phyloP scores from a whole-genome alignment of 2,888 invertebrate genomes.

The Synergus laeviventris region DNA sequence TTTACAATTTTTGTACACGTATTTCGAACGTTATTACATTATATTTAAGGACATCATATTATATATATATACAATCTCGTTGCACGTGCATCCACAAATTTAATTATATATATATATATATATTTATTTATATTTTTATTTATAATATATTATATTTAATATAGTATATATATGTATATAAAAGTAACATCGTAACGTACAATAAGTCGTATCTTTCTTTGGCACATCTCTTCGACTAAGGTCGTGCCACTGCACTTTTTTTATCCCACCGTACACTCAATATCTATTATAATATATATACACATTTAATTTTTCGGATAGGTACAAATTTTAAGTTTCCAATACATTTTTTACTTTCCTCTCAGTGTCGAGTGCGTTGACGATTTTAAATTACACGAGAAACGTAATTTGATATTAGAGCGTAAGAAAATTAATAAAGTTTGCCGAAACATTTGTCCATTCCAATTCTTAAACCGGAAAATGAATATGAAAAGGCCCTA shows the following conservation, averaged over 20 bases:
- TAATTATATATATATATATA: slow-evolving; percentile 49
- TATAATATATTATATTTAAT: slow-evolving; percentile 35
- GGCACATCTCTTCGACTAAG: slow-evolving; percentile 65
- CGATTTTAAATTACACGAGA: slow-evolving; percentile 59
- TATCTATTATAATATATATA: slow-evolving; percentile 30
- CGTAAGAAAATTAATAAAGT: too few species aligned
- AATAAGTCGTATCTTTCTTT: slow-evolving; percentile 63
- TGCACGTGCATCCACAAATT: slow-evolving; percentile 35
- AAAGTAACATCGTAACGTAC: slow-evolving; percentile 63
- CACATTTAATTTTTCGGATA: slow-evolving; percentile 8
- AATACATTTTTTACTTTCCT: slow-evolving; percentile 32
- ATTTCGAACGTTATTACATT: slow-evolving; percentile 3
- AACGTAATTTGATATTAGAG: slow-evolving; percentile 55
- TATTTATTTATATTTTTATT: slow-evolving; percentile 39
- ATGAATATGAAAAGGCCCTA: background rate
- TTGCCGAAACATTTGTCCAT: background rate
- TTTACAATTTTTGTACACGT: slow-evolving; percentile 37
- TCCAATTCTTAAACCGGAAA: background rate
- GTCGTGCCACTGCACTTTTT: slow-evolving; percentile 39
- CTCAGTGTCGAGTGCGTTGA: slow-evolving; percentile 35
- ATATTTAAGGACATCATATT: slow-evolving; percentile 44
- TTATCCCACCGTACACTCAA: background rate
- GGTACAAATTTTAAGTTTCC: slow-evolving; percentile 20
- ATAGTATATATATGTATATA: slow-evolving; percentile 57
- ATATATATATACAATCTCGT: slow-evolving; percentile 28